These are phyloP conservation scores for Alcedo atthis DNA, from an alignment of 2,797 vertebrate genomes.

Conservation along the genomic window DNA sequence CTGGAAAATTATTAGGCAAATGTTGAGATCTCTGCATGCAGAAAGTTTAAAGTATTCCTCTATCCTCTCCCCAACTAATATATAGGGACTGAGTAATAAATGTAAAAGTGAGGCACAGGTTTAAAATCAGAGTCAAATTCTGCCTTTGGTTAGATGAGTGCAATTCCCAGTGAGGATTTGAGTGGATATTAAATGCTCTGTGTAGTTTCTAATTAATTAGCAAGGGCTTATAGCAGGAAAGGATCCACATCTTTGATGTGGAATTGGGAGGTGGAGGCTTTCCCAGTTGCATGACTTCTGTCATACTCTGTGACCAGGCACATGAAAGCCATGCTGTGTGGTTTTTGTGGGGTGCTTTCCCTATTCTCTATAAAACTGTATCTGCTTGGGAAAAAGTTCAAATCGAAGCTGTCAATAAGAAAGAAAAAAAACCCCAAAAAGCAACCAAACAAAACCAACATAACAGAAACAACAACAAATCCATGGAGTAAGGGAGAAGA, in stretches of 20 bases:
- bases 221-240: constrained; percentile 7
- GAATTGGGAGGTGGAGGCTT: background rate
- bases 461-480: background rate
- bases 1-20: background rate
- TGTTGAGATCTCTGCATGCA: background rate
- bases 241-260: constrained; percentile 49
- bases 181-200: constrained; percentile 46
- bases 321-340: background rate
- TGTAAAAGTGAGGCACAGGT: constrained; percentile 20
- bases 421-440: background rate
- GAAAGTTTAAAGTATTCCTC: background rate
- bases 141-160: constrained; percentile 55
- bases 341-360: background rate
- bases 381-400: background rate
- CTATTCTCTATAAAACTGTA: background rate
- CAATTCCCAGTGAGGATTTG: constrained; percentile 26
- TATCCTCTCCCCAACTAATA: background rate
- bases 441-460: too few species aligned
- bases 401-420: background rate
- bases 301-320: background rate
- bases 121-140: constrained; percentile 59
- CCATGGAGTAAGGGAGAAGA: background rate
- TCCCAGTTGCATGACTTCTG: background rate
- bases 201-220: constrained; percentile 61
- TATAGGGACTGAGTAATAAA: background rate